These are phyloP conservation scores for Noctua janthina DNA, from an alignment of 2,888 invertebrate species.

Conservation along the genomic window DNA sequence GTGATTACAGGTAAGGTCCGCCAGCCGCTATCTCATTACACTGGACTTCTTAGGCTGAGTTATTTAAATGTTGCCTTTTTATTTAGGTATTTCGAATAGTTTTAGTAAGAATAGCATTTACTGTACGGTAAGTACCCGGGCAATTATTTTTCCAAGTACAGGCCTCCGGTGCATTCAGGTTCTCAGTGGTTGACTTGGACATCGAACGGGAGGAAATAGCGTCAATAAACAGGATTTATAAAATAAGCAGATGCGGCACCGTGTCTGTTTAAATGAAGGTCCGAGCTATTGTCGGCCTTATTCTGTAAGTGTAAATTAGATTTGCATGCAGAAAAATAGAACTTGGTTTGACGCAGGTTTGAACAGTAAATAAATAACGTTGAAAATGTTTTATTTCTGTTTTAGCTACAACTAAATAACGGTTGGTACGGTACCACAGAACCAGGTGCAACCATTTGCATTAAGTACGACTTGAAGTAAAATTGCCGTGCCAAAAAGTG, in stretches of 20 bases:
- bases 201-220: slow-evolving; percentile 69
- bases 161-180: slow-evolving; percentile 73
- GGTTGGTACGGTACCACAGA: neutral
- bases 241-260: slow-evolving; percentile 52
- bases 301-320: neutral
- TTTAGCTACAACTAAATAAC: neutral
- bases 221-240: slow-evolving; percentile 52
- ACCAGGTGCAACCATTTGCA: slow-evolving; percentile 26
- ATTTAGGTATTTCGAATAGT: slow-evolving; percentile 70
- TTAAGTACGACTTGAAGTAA: slow-evolving; percentile 15
- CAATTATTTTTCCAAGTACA: slow-evolving; percentile 79
- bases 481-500: slow-evolving; percentile 7
- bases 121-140: slow-evolving; percentile 70
- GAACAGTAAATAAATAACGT: neutral
- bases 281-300: neutral
- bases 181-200: slow-evolving; percentile 69
- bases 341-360: neutral
- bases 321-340: slow-evolving; percentile 2
- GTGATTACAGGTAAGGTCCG: slow-evolving; percentile 50
- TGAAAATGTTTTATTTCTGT: neutral
- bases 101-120: slow-evolving; percentile 70
- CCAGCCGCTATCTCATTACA: slow-evolving; percentile 64
- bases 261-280: slow-evolving; percentile 16
- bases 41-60: slow-evolving; percentile 51
- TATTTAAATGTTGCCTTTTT: slow-evolving; percentile 67